phyloP scores from a whole-genome alignment of 2,797 vertebrate genomes.

The Gila robusta region DNA sequence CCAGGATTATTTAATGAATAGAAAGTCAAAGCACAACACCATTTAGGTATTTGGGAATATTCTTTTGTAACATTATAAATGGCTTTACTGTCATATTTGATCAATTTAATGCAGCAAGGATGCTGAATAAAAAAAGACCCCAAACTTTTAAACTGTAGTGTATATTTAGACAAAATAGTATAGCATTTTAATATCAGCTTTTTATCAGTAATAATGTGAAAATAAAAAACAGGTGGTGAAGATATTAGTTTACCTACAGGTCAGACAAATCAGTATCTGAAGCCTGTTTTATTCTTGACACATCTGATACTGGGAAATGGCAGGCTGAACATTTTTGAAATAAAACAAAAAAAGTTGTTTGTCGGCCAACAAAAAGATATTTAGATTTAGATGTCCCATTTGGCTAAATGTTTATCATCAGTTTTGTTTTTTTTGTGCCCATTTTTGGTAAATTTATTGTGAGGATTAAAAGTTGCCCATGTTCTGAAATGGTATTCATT shows the following conservation, averaged over 20 bases:
- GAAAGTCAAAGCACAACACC: neutral
- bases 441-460: conserved; percentile 19
- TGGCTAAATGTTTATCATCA: neutral
- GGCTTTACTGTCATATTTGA: neutral
- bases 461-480: neutral
- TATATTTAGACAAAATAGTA: neutral
- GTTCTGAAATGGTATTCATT: neutral
- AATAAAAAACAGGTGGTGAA: neutral
- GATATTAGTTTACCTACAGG: neutral
- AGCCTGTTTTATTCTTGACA: neutral
- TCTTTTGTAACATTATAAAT: neutral
- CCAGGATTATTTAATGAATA: neutral
- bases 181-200: neutral
- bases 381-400: neutral
- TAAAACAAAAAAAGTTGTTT: neutral
- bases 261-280: neutral
- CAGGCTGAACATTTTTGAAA: neutral
- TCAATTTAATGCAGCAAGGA: neutral
- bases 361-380: neutral
- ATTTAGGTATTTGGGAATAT: neutral
- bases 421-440: neutral
- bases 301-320: neutral
- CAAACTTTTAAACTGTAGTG: conserved; percentile 1
- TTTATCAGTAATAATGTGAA: neutral
- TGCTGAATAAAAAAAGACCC: neutral